Conservation (phyloP, 2,797 vertebrate genomes). For the Acanthopagrus latus region DNA sequence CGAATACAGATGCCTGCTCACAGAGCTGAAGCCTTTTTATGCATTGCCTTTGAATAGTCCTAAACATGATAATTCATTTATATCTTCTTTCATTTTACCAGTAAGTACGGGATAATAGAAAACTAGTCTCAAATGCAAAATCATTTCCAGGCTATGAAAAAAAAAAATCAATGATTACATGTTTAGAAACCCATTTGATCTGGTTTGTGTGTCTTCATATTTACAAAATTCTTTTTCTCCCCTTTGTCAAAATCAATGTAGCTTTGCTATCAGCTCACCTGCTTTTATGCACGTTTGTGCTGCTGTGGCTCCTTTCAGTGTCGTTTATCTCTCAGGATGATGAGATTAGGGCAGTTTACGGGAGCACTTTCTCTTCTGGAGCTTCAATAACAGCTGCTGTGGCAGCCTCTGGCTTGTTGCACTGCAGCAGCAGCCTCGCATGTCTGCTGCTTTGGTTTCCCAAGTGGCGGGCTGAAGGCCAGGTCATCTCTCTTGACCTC, state of each 20-base stretch:
- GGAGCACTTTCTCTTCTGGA: constrained; percentile 65
- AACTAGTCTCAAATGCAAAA: constrained; percentile 64
- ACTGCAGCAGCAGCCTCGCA: constrained; percentile 51
- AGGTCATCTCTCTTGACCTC: constrained; percentile 78
- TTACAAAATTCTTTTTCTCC: constrained; percentile 66
- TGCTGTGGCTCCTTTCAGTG: constrained; percentile 58
- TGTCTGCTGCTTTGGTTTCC: constrained; percentile 68
- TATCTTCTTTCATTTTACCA: constrained; percentile 61
- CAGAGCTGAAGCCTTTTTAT: constrained; percentile 37
- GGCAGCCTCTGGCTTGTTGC: constrained; percentile 60
- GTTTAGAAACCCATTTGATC: constrained; percentile 79
- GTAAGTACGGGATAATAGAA: constrained; percentile 59
- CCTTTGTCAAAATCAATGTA: constrained; percentile 81
- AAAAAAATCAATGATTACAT: constrained; percentile 78
- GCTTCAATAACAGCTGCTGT: constrained; percentile 64
- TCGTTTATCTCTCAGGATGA: constrained; percentile 68
- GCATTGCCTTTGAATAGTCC: constrained; percentile 55
- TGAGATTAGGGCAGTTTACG: constrained; percentile 73
- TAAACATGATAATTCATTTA: constrained; percentile 52
- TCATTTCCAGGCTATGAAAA: constrained; percentile 56
- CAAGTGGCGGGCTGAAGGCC: constrained; percentile 77
- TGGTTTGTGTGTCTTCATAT: constrained; percentile 64
- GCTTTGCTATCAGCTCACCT: constrained; percentile 57
- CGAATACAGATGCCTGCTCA: constrained; percentile 8
- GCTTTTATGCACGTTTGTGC: constrained; percentile 60